Evolutionary conservation across 2,797 vertebrate species (phyloP), one percentile per base, ranked within the genome.

Genomic region (Muscicapa striata): DNA sequence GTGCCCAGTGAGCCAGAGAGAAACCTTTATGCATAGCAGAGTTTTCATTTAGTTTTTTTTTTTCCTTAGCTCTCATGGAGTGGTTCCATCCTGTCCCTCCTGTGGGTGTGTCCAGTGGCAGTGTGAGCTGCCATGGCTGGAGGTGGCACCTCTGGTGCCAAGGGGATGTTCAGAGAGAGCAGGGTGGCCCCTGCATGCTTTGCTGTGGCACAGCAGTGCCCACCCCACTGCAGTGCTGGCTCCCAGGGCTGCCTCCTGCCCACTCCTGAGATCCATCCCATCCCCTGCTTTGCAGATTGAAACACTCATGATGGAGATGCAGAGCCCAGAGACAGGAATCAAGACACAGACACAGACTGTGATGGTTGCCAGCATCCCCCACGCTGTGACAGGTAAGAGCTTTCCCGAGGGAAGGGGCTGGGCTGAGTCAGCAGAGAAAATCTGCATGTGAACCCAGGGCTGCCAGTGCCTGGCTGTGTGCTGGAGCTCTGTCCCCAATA

Each of bases 241-340:
- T 79, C 18, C 43, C 24, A 15, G 22, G 38, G 22, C 34, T 70
- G 40, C 59, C 13, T 80, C 29, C 24, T 76, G 40, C 36, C 82
- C 30, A 0, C 24, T 58, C 13, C 85, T 48, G 32, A 18, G 13
- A 52, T 17, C 34, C 10, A 3, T 6, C 46, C 57, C 38, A 0
- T 57, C 38, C 55, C 26, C 1, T 95, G 62, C 94, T 43, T 95
- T 98, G 73, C 98, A 99, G 99, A 98, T 99, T 0, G 99, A 99
- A 94, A 95, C 96, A 0, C 97, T 99, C 9, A 94, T 99, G 95
- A 97, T 99, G 97, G 99, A 99, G 97, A 99, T 99, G 99, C 99
- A 99, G 98, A 98, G 98, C 91, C 98, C 98, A 10, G 98, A 98
- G 43, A 97, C 96, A 0, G 99, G 99, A 61, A 97, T 99, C 46